Evolutionary conservation across 2,113 vertebrate species (phyloP).

Genomic region (Trochalopteron elliotii): DNA sequence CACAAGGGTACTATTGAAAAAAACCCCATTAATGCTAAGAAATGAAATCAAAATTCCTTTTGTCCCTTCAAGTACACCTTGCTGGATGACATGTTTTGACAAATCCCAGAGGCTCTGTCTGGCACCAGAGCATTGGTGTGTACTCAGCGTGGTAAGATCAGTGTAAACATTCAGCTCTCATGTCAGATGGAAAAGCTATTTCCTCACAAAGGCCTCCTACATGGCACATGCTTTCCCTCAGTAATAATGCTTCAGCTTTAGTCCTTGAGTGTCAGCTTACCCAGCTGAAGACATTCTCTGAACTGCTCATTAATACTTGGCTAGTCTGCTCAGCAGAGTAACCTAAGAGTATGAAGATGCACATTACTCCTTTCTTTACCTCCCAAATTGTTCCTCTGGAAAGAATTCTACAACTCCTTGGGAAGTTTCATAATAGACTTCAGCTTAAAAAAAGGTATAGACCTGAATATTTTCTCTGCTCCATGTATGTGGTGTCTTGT

Average conservation of each 20-base stretch:
- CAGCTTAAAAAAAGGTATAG: neutral
- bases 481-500: constrained; percentile 96
- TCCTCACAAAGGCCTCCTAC: neutral
- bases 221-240: neutral
- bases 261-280: neutral
- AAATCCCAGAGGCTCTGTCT: neutral
- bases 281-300: neutral
- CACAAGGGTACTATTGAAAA: neutral
- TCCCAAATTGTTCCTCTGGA: neutral
- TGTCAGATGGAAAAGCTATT: neutral
- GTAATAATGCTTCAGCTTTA: neutral
- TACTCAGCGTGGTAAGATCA: neutral
- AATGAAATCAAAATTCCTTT: neutral
- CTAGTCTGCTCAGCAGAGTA: neutral
- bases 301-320: neutral
- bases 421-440: neutral
- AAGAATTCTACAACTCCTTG: neutral
- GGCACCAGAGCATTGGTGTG: neutral
- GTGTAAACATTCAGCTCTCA: neutral
- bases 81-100: neutral
- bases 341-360: neutral
- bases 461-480: constrained; percentile 94
- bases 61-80: neutral
- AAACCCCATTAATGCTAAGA: neutral
- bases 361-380: neutral